phyloP scores from a whole-genome alignment of 2,888 invertebrate genomes.

The Deilephila porcellus region DNA sequence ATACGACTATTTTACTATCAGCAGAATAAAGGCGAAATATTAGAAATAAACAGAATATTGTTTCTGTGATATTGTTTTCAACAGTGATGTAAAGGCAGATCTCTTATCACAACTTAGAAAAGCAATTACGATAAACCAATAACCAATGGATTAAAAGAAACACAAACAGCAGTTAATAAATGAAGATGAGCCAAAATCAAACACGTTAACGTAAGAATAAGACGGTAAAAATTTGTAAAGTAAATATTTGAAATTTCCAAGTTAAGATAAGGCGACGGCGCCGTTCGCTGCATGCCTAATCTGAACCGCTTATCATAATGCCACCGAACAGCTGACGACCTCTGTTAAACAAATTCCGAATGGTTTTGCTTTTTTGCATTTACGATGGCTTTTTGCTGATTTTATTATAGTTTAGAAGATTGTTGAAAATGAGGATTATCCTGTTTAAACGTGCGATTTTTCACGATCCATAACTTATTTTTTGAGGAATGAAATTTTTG shows the following conservation, averaged over 20 bases:
- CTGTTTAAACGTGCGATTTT: too few species aligned
- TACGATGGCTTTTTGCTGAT: not conserved
- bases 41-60: too few species aligned
- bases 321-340: constrained; percentile 24
- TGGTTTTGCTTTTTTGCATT: not conserved
- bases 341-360: not conserved
- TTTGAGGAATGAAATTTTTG: too few species aligned
- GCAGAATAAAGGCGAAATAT: too few species aligned
- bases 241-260: constrained; percentile 28
- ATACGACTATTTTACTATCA: too few species aligned
- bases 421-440: too few species aligned
- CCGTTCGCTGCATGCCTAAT: constrained; percentile 17
- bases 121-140: too few species aligned
- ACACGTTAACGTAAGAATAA: not conserved
- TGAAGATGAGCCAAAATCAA: constrained; percentile 4
- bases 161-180: not conserved
- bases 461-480: too few species aligned
- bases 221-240: constrained; percentile 3
- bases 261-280: constrained; percentile 7
- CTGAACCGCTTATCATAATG: constrained; percentile 26
- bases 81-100: too few species aligned
- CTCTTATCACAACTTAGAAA: too few species aligned
- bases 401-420: too few species aligned
- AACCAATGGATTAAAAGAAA: not conserved
- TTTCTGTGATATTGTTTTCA: too few species aligned